phyloP scores from a whole-genome alignment of 2,113 vertebrate genomes.

The Cyrtonyx montezumae region DNA sequence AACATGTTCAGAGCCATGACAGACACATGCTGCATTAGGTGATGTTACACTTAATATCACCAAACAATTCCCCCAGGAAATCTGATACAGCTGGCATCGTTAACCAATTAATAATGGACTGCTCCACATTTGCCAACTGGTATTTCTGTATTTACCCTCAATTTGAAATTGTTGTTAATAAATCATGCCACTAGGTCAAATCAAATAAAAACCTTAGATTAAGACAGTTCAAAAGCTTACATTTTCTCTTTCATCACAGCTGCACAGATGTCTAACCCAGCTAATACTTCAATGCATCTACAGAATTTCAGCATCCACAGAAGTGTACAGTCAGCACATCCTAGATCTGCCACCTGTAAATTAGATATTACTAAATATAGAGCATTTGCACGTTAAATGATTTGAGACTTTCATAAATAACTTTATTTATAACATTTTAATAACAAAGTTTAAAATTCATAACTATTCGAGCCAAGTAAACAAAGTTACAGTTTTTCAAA shows the following conservation, averaged over 20 bases:
- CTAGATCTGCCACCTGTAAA: constrained; percentile 90
- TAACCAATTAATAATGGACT: background rate
- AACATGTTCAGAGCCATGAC: background rate
- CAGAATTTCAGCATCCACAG: constrained; percentile 86
- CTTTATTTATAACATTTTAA: background rate
- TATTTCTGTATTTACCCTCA: background rate
- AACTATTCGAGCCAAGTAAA: background rate
- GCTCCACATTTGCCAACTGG: background rate
- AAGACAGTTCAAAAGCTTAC: constrained; percentile 70
- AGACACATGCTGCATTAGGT: background rate
- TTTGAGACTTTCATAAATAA: background rate
- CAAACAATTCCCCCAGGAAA: background rate
- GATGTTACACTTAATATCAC: background rate
- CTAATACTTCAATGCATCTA: constrained; percentile 84
- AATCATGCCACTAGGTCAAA: background rate
- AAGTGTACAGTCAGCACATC: constrained; percentile 87
- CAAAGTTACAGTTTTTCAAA: background rate
- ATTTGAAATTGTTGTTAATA: background rate
- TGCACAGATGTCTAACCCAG: constrained; percentile 86
- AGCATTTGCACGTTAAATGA: background rate
- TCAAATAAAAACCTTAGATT: background rate
- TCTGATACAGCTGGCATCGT: rapidly evolving
- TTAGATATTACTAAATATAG: background rate
- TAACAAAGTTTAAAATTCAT: background rate
- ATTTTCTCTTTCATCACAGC: constrained; percentile 77